Base-by-base conservation (phyloP, 2,888 invertebrate species). In the Xestoiulus laeticollis region DNA sequence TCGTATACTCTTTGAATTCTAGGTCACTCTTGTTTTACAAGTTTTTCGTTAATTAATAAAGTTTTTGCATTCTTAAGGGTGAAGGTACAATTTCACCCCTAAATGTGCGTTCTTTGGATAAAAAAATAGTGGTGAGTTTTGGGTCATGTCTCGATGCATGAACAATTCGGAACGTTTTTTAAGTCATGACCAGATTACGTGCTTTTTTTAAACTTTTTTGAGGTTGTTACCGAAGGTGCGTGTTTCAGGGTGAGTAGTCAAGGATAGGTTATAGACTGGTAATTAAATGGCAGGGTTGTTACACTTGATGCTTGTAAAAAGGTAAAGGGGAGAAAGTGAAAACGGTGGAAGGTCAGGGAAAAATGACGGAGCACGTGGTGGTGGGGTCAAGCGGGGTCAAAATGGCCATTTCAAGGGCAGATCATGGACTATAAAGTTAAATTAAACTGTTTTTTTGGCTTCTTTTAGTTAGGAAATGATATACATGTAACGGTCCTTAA, bases 221-320 rank as follows among this genome's bases (percentile, higher is more conserved):
- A 78, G 78, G 78, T 78, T 78, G 30, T 78, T 78, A 26, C 78
- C n/a, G 2, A 14, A 30, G 78, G 78, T 78, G 26, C 78, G 30
- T 78, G 78, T 78, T n/a, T 30, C 78, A 16, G 78, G 78, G 78
- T 78, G 30, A 78, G 30, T 16, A 30, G 26, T 78, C 5, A 26
- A 78, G 78, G 78, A 30, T 78, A 32, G 30, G 30, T 78, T 78
- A 30, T 78, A 14, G 78, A 14, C 68, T 26, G 68, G 8, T 78
- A 78, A 78, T 78, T 78, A 78, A 78, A 78, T 30, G 12, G 26
- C 78, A 78, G 78, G 78, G 78, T 78, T 78, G 78, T 78, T 78
- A 78, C 78, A 78, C 78, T 78, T 78, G 78, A 14, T 30, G 78
- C 68, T 26, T 78, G 78, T 78, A 78, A 78, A 78, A 32, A 26